These are phyloP conservation scores for Peromyscus aztecus DNA, from an alignment of 2,797 vertebrate genomes.

Conservation along the genomic window DNA sequence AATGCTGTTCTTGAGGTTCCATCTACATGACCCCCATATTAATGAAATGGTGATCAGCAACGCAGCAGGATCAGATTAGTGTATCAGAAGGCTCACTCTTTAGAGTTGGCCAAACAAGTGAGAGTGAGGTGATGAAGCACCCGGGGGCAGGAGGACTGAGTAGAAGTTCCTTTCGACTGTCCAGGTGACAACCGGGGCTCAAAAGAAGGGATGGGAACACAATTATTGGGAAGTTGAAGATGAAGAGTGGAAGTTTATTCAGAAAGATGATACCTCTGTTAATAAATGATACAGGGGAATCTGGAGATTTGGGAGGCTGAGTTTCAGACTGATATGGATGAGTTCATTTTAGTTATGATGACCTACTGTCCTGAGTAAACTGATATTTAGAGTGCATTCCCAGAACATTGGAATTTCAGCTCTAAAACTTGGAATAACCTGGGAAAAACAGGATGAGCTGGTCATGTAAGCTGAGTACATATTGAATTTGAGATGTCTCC, in stretches of 20 bases:
- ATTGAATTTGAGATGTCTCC: not conserved
- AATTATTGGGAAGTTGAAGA: not conserved
- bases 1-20: not conserved
- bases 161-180: not conserved
- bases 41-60: not conserved
- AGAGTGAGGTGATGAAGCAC: not conserved
- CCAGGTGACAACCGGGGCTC: not conserved
- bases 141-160: not conserved
- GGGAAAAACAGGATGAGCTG: not conserved
- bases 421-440: not conserved
- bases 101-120: not conserved
- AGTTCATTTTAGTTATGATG: slow-evolving; percentile 39
- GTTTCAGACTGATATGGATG: not conserved
- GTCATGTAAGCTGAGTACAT: not conserved
- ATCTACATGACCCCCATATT: not conserved
- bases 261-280: not conserved
- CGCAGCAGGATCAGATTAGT: not conserved
- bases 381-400: not conserved
- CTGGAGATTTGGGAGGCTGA: not conserved
- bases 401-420: not conserved
- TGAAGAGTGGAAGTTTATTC: not conserved
- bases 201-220: slow-evolving; percentile 6
- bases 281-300: slow-evolving; percentile 13
- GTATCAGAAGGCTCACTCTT: slow-evolving; percentile 14
- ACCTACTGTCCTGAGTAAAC: not conserved